phyloP scores from a whole-genome alignment of 2,113 vertebrate species.

The Ariopsis seemanni region DNA sequence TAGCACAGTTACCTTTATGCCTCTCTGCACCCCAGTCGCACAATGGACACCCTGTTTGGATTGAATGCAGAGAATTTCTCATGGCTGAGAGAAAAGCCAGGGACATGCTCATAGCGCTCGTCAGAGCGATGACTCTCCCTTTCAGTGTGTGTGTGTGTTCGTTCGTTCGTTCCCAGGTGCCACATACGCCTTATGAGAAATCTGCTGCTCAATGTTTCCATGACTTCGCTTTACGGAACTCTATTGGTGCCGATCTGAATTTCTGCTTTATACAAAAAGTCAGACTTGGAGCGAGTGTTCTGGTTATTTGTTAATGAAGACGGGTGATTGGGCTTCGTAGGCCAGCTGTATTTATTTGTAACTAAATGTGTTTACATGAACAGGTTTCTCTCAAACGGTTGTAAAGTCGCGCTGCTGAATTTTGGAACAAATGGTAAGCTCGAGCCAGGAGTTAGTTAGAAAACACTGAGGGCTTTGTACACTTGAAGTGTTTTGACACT shows the following conservation, averaged over 20 bases:
- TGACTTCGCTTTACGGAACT: neutral
- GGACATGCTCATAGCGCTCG: constrained; percentile 9
- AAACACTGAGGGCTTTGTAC: too few relatives aligned
- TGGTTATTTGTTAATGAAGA: neutral
- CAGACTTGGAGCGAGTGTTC: neutral
- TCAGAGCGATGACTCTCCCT: neutral
- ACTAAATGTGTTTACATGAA: neutral
- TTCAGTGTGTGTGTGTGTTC: too few relatives aligned
- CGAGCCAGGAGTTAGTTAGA: too few relatives aligned
- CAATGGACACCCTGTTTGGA: constrained; percentile 53
- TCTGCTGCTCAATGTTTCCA: neutral
- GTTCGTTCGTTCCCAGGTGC: constrained; percentile 14
- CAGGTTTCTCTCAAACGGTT: neutral
- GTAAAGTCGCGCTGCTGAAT: neutral
- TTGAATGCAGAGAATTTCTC: constrained; percentile 57
- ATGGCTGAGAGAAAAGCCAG: constrained; percentile 40
- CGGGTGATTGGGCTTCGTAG: neutral
- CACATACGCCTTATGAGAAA: neutral
- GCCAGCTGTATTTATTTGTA: neutral
- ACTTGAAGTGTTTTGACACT: too few relatives aligned
- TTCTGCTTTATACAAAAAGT: neutral
- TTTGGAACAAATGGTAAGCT: neutral
- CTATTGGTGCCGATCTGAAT: neutral
- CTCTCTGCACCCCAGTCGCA: constrained; percentile 24
- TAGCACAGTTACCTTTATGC: constrained; percentile 39